phyloP scores from a whole-genome alignment of 1,140 invertebrate genomes.

The Nixonia krombeini region DNA sequence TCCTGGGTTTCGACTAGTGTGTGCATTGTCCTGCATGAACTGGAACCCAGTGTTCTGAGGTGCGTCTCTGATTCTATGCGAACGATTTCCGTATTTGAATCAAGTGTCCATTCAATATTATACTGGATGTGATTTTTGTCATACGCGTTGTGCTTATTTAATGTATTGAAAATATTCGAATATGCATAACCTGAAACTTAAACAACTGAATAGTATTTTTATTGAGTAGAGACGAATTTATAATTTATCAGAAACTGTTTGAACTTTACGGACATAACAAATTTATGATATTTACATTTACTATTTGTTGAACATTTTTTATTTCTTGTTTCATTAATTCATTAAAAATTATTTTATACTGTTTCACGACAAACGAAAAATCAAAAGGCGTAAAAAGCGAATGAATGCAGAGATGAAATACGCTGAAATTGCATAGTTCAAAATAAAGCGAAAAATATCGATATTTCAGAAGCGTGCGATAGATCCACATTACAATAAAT shows the following conservation, averaged over 20 bases:
- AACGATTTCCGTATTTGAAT: conserved; percentile 22
- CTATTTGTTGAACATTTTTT: too few species aligned
- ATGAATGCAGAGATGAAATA: too few species aligned
- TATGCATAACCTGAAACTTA: too few species aligned
- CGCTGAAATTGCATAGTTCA: too few species aligned
- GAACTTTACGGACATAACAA: neutral
- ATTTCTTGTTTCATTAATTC: too few species aligned
- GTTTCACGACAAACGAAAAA: too few species aligned
- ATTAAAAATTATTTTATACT: too few species aligned
- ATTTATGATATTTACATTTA: too few species aligned
- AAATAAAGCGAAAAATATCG: too few species aligned
- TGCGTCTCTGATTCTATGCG: conserved; percentile 21
- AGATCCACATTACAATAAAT: conserved; percentile 9
- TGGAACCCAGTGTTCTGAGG: conserved; percentile 29
- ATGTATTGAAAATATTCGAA: too few species aligned
- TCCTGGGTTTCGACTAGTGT: conserved; percentile 46
- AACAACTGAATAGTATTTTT: too few species aligned
- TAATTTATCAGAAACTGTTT: neutral
- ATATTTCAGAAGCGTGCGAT: conserved; percentile 8
- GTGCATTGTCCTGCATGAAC: conserved; percentile 46
- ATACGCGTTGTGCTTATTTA: neutral
- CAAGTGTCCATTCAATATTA: conserved; percentile 2
- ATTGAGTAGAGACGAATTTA: conserved; percentile 7
- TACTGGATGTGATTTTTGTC: neutral
- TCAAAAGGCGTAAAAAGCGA: too few species aligned